Evolutionary conservation across 2,888 invertebrate genomes (phyloP), one percentile per base, ranked within the genome.

Genomic region (Tetragnatha montana): DNA sequence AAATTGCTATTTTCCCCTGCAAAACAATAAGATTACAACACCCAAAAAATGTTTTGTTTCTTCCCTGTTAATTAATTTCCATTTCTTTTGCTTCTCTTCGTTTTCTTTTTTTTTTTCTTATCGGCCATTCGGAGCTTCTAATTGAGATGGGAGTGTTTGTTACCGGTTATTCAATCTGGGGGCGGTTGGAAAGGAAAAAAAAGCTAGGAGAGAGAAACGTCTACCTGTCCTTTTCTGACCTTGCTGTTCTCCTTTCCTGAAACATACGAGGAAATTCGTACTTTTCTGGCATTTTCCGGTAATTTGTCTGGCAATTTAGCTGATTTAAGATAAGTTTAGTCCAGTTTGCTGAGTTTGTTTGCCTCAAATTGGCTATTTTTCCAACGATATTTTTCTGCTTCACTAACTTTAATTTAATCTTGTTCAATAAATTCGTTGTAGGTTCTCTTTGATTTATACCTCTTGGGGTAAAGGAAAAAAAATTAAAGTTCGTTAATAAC

Each of bases 201-300:
- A 70, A 50, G 47, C 70, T 17, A 68, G 69, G 69, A 81, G 81
- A 71, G 71, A 69, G 49, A 81, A 81, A 70, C 70, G 71, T 71
- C 81, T 81, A 21, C 81, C 17, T 71, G 49, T 71, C 21, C 60
- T 78, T 76, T 76, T 51, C 51, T 78, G 78, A 78, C 78, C 78
- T 78, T 78, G 78, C 78, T 51, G 60, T 35, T 35, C 60, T 78
- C 51, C 78, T 78, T 78, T 78, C 78, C 78, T 60, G 60, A 8
- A 60, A 3, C 10, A 17, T 60, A 60, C 60, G 60, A 60, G 60
- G 60, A 60, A 60, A 60, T 60, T 35, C 12, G 60, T 17, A 60
- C 60, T 60, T 8, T 12, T 60, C 6, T 60, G 60, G 4, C 6
- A 12, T 60, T 60, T 60, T 60, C 17, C 60, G 60, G 12, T 60